Evolutionary conservation across 2,797 vertebrate genomes (phyloP).

Genomic region (Toxotes lorentzi): DNA sequence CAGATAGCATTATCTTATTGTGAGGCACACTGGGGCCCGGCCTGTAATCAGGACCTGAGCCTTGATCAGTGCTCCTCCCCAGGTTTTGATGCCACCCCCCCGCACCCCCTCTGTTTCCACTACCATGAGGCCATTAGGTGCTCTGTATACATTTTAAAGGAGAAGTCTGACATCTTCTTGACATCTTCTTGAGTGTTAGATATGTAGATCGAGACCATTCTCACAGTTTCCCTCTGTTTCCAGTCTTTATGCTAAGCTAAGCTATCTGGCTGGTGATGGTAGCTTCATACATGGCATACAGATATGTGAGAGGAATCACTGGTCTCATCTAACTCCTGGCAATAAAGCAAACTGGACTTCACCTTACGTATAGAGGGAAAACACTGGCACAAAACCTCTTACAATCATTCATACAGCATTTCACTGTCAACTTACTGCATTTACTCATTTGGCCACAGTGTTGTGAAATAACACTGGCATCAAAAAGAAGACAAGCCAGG

Average conservation of each 20-base stretch:
- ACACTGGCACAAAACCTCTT: conserved; percentile 26
- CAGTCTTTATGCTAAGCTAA: not conserved
- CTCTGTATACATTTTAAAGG: conserved; percentile 25
- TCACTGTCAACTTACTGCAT: conserved; percentile 16
- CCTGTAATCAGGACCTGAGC: conserved; percentile 77
- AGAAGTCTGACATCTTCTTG: not conserved
- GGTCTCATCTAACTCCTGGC: not conserved
- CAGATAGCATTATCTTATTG: conserved; percentile 83
- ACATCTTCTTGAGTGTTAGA: not conserved
- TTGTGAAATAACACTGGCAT: not conserved
- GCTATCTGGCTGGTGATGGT: not conserved
- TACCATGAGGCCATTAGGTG: conserved; percentile 21
- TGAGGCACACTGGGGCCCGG: conserved; percentile 70
- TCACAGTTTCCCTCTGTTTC: not conserved
- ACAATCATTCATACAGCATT: conserved; percentile 46
- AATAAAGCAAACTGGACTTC: conserved; percentile 15
- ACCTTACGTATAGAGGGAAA: conserved; percentile 31
- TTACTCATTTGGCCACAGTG: not conserved
- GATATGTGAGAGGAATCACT: not conserved
- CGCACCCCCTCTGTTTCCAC: conserved; percentile 50
- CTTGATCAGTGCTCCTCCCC: conserved; percentile 73
- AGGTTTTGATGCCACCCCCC: conserved; percentile 55
- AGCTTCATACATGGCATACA: not conserved
- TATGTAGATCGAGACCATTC: not conserved
- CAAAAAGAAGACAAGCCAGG: conserved; percentile 13